These are phyloP conservation scores for Catamblyrhynchus diadema DNA, from an alignment of 2,797 vertebrate genomes.

Conservation along the genomic window DNA sequence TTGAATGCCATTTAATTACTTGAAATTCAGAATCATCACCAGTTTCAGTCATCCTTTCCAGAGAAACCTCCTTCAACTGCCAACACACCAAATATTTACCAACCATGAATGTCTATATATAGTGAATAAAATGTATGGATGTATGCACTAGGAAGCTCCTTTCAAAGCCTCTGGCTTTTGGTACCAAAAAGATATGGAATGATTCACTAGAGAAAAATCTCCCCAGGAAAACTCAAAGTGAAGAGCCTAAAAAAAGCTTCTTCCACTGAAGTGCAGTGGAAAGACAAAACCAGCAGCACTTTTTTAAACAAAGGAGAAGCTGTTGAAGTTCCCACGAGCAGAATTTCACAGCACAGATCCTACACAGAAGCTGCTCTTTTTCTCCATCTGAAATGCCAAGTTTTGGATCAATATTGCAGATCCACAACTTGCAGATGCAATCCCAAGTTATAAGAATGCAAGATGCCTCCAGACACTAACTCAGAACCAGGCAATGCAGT, in stretches of 20 bases:
- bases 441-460: not conserved
- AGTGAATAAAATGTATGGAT: not conserved
- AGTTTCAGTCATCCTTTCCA: not conserved
- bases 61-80: not conserved
- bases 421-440: not conserved
- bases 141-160: not conserved
- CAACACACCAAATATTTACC: not conserved
- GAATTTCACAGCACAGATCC: not conserved
- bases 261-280: not conserved
- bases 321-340: not conserved
- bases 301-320: not conserved
- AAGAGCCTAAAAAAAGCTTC: not conserved
- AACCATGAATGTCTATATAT: fast-evolving
- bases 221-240: not conserved
- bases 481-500: not conserved
- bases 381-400: not conserved
- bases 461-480: not conserved
- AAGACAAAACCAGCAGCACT: not conserved
- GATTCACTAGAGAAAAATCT: not conserved
- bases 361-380: not conserved
- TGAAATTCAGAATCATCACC: not conserved
- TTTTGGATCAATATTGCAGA: not conserved
- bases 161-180: not conserved
- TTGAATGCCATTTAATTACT: not conserved
- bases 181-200: not conserved